phyloP scores from a whole-genome alignment of 1,140 invertebrate species.

The Sipha flava region DNA sequence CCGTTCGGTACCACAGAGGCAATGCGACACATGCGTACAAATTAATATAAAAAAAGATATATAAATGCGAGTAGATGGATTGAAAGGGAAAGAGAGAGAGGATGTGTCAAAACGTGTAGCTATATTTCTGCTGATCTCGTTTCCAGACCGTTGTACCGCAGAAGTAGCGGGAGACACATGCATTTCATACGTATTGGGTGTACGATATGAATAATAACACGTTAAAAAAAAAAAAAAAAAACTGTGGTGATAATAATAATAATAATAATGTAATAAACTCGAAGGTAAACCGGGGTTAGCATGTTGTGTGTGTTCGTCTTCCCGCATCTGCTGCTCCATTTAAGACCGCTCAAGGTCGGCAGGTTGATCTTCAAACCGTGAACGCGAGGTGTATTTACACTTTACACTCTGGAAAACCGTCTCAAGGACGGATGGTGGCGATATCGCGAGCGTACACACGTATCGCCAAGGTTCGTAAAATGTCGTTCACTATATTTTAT shows the following conservation, averaged over 20 bases:
- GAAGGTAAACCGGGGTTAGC: slow-evolving; percentile 15
- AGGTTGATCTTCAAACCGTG: slow-evolving; percentile 12
- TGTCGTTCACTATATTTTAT: not conserved
- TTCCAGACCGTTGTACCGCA: too few relatives aligned
- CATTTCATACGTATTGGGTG: not conserved
- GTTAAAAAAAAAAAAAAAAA: not conserved
- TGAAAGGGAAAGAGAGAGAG: too few relatives aligned
- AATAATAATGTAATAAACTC: not conserved
- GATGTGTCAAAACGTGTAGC: too few relatives aligned
- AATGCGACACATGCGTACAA: too few relatives aligned
- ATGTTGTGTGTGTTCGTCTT: not conserved
- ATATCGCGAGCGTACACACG: not conserved
- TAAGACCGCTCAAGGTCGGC: slow-evolving; percentile 3
- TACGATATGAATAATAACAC: not conserved
- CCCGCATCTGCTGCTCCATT: slow-evolving; percentile 29
- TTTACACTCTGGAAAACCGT: not conserved
- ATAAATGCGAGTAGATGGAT: too few relatives aligned
- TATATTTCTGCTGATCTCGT: too few relatives aligned
- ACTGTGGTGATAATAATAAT: not conserved
- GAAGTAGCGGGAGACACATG: not conserved
- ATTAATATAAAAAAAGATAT: too few relatives aligned
- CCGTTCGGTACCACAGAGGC: not conserved
- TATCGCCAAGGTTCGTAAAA: not conserved
- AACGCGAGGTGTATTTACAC: not conserved
- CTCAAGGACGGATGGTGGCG: not conserved